These are phyloP conservation scores for Reinhardtius hippoglossoides DNA, from an alignment of 2,113 vertebrate species.

Conservation along the genomic window DNA sequence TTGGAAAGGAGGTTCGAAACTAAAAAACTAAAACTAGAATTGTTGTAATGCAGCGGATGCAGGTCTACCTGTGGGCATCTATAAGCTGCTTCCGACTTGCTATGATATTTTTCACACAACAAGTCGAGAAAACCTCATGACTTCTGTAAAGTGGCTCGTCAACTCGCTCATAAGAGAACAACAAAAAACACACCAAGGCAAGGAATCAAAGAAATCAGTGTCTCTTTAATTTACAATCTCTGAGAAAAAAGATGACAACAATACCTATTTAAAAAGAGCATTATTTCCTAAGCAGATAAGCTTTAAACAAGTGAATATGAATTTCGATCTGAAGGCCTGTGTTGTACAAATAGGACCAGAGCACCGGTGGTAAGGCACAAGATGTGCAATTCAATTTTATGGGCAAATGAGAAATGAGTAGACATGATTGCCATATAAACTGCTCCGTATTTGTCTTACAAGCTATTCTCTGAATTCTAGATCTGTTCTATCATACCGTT, in stretches of 20 bases:
- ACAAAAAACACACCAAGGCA: conserved; percentile 12
- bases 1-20: too few species aligned
- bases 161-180: not conserved
- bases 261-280: conserved; percentile 59
- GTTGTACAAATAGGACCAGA: conserved; percentile 60
- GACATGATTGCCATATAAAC: too few species aligned
- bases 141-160: not conserved
- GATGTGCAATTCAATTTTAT: conserved; percentile 22
- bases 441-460: too few species aligned
- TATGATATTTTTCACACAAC: too few species aligned
- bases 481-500: conserved; percentile 1
- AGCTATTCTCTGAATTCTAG: not conserved
- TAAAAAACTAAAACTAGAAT: too few species aligned
- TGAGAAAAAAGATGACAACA: conserved; percentile 55
- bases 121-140: too few species aligned
- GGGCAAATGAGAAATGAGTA: not conserved
- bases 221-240: conserved; percentile 78
- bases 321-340: conserved; percentile 27
- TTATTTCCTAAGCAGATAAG: conserved; percentile 30
- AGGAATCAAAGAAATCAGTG: conserved; percentile 52
- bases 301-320: conserved; percentile 42
- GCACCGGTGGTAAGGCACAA: conserved; percentile 61
- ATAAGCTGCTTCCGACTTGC: too few species aligned
- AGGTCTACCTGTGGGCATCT: not conserved
- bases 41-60: not conserved